Evolutionary conservation across 2,113 vertebrate species (phyloP).

Genomic region (Nibea albiflora): DNA sequence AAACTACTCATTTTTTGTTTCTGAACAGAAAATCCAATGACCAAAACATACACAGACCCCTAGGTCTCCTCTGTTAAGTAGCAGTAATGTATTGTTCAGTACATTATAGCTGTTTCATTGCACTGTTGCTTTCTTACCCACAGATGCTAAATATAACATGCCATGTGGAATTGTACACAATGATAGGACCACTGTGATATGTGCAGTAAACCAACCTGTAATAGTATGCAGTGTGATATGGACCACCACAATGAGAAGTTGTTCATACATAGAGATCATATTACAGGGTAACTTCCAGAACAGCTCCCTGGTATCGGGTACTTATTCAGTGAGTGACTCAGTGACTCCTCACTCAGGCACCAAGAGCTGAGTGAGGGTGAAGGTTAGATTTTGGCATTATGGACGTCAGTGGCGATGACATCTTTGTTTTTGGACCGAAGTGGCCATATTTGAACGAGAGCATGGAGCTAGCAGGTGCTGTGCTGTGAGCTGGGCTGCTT

Average conservation of each 20-base stretch:
- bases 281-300: not conserved
- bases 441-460: too few species aligned
- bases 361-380: slow-evolving; percentile 77
- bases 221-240: not conserved
- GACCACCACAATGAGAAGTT: not conserved
- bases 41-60: too few species aligned
- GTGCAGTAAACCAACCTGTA: not conserved
- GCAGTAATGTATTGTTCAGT: not conserved
- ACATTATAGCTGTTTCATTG: not conserved
- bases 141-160: not conserved
- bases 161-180: not conserved
- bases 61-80: not conserved
- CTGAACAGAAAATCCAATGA: too few species aligned
- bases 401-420: too few species aligned
- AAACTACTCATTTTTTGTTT: too few species aligned
- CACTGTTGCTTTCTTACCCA: not conserved
- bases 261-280: not conserved
- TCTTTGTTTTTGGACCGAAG: too few species aligned
- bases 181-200: not conserved
- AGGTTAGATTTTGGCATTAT: too few species aligned
- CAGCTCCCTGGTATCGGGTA: not conserved
- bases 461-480: too few species aligned
- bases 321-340: not conserved
- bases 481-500: too few species aligned
- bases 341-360: slow-evolving; percentile 15